Conservation (phyloP, 2,113 vertebrate genomes). For the Cervus canadensis region DNA sequence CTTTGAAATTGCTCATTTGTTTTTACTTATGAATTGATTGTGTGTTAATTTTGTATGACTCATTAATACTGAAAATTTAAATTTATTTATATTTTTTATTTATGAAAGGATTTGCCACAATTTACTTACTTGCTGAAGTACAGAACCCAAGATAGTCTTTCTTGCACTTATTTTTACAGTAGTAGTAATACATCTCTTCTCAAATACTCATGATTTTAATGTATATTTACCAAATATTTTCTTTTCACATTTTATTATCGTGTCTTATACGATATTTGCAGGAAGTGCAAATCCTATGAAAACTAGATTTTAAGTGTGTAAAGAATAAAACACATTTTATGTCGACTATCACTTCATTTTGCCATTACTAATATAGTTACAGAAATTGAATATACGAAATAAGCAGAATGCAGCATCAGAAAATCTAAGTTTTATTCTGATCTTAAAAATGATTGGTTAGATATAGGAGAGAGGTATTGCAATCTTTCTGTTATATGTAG, state of each 20-base stretch:
- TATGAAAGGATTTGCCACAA: not conserved
- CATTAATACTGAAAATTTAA: not conserved
- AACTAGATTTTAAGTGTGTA: not conserved
- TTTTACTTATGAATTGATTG: not conserved
- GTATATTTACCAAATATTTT: not conserved
- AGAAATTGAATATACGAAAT: not conserved
- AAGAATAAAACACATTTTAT: not conserved
- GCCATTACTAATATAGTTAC: not conserved
- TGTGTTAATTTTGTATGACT: not conserved
- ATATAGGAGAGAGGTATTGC: not conserved
- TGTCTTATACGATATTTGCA: not conserved
- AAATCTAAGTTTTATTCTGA: not conserved
- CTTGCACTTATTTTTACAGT: not conserved
- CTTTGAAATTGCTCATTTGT: not conserved
- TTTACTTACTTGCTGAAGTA: not conserved
- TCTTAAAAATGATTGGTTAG: not conserved
- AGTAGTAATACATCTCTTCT: not conserved
- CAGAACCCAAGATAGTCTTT: not conserved
- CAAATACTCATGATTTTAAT: not conserved
- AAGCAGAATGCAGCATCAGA: not conserved
- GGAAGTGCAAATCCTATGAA: constrained; percentile 6
- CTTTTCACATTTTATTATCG: not conserved
- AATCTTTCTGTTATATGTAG: not conserved
- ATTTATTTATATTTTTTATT: not conserved
- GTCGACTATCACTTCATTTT: not conserved